Base-by-base conservation (phyloP, 2,797 vertebrate species). In the Bovichtus variegatus region DNA sequence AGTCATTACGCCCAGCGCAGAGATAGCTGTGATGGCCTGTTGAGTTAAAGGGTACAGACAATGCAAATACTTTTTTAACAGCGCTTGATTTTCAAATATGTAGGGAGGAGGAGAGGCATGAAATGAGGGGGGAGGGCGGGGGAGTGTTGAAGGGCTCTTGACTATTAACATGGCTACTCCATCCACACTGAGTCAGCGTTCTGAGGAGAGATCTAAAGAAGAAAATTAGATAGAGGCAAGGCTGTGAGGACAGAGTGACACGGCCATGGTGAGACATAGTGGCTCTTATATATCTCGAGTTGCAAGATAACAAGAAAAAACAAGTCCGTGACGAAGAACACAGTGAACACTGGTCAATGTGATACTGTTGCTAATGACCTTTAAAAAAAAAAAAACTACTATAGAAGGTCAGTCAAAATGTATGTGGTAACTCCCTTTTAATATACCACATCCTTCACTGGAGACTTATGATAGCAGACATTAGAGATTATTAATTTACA, bases 1-100 rank as follows among this genome's bases (percentile, higher is more conserved):
- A 99, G 93, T 99, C 98, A 49, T 99, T 99, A 81, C 98, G 95
- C 78, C 98, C 98, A 12, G 98, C 98, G 67, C 98, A 99, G 47
- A 99, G 93, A 84, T 99, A 99, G 86, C 97, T 99, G 88, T 99
- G 98, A 86, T 98, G 98, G 23, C 98, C 98, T 99, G 92, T 36
- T 89, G 82, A 81, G 59, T n/a, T 16, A 88, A 82, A 60, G 34
- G 61, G 19, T 16, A 80, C 64, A 76, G 44, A 81, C 29, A 79
- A 79, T 43, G 47, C 29, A 74, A 54, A 69, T 43, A 31, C n/a
- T 50, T 79, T 76, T 83, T 54, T 75, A 50, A 21, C 25, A 68
- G 19, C 2, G 3, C 34, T 86, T 72, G 1, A 77, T 78, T 83
- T 67, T 64, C n/a, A 83, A 79, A 82, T 51, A 27, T 41, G 23